These are phyloP conservation scores for Cheirogaleus major DNA, from an alignment of 2,797 vertebrate species.

Conservation along the genomic window DNA sequence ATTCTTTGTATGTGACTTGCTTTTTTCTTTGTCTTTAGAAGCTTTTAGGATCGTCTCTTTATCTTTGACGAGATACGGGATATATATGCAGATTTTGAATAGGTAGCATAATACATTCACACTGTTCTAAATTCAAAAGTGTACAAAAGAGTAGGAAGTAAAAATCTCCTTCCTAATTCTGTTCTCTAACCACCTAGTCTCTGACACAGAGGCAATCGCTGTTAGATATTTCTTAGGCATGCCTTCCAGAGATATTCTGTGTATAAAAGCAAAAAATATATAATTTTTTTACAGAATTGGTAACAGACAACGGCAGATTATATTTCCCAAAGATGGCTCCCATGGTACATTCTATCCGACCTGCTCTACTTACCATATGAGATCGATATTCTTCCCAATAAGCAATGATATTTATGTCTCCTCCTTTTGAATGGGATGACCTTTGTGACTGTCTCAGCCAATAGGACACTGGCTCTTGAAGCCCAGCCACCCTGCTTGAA, in stretches of 20 bases:
- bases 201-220: not conserved
- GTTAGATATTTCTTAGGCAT: not conserved
- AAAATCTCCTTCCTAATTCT: not conserved
- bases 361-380: not conserved
- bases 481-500: not conserved
- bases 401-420: not conserved
- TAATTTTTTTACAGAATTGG: not conserved
- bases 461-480: not conserved
- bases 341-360: not conserved
- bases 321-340: not conserved
- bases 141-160: not conserved
- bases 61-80: not conserved
- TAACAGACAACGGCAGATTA: not conserved
- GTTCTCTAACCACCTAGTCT: not conserved
- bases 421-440: not conserved
- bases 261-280: not conserved
- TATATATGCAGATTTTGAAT: not conserved
- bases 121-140: not conserved
- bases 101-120: not conserved
- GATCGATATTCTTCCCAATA: not conserved
- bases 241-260: not conserved
- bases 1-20: not conserved
- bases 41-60: not conserved
- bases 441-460: not conserved
- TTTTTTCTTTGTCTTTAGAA: not conserved